These are phyloP conservation scores for Hippopotamyrus pictus DNA, from an alignment of 2,797 vertebrate species.

Conservation along the genomic window DNA sequence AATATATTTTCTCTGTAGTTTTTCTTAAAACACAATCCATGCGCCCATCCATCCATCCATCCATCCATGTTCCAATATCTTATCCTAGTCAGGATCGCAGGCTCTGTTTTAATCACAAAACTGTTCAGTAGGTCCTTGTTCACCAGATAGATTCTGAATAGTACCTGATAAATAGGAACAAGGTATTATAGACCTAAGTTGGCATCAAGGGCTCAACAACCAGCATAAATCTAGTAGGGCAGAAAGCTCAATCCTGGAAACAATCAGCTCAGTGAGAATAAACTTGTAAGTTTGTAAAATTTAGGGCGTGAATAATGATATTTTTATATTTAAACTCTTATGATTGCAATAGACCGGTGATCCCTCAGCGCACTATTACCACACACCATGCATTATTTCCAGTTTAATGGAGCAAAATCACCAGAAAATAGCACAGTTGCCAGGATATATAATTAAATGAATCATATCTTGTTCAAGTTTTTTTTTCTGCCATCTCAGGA, in stretches of 20 bases:
- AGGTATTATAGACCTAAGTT: conserved; percentile 54
- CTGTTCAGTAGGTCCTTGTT: conserved; percentile 60
- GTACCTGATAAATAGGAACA: conserved; percentile 59
- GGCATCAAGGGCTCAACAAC: conserved; percentile 15
- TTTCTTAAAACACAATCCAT: conserved; percentile 58
- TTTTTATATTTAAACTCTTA: not conserved
- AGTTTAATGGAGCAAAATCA: not conserved
- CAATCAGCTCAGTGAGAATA: conserved; percentile 3
- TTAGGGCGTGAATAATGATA: not conserved
- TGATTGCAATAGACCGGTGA: not conserved
- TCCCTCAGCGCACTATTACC: not conserved
- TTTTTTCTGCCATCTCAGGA: conserved; percentile 3
- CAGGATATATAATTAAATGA: not conserved
- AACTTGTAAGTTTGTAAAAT: not conserved
- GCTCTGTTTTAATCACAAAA: conserved; percentile 57
- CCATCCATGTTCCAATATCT: not conserved
- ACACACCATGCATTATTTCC: not conserved
- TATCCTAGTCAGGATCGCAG: not conserved
- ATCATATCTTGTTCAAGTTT: not conserved
- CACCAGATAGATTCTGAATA: conserved; percentile 45
- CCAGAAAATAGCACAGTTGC: not conserved
- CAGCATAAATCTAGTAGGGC: conserved; percentile 27
- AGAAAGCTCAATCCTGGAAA: not conserved
- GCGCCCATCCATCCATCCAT: not conserved
- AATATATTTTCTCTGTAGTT: conserved; percentile 63